Base-by-base conservation (phyloP, 1,140 invertebrate species). In the Sycophila sp. region DNA sequence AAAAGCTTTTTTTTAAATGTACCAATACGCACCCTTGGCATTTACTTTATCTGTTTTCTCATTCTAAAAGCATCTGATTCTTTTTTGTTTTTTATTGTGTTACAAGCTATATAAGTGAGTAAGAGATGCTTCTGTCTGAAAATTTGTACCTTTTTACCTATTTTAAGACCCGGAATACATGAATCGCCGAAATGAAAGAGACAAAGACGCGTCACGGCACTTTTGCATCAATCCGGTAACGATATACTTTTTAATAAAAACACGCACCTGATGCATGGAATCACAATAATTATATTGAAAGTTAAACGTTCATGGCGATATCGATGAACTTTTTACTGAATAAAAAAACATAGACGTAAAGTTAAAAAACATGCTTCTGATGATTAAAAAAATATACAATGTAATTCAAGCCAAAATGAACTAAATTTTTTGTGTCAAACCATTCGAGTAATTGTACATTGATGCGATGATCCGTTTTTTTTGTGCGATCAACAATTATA, bases 301-400 rank as follows among this genome's bases (percentile, higher is more conserved):
- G 72, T 80, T 76, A 73, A 71, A 80, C 80, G 78, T 80, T 83
- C 81, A 73, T 76, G 75, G 82, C 75, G 65, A 79, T 76, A 76
- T 60, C 56, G 74, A 77, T 76, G 69, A 82, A 73, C 77, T 86
- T 86, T 86, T 85, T 84, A 84, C 79, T 81, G 77, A 82, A 80
- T 79, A 73, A 55, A 69, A 67, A 72, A 80, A n/a, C n/a, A 77
- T 76, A 78, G 64, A 75, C 78, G 77, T 79, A 78, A 79, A 36
- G 34, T 3, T 32, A 62, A 69, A 1, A 19, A 73, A 75, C 59
- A 84, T 76, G 81, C 80, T 84, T 83, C 75, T 81, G 78, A 74
- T 79, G 75, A n/a, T 47, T 47, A 11, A 84, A 79, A 76, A 82
- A 84, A 64, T 58, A 32, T 10, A 13, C n/a, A n/a, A 77, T 82